Conservation (phyloP, 2,797 vertebrate genomes). For the Philypnodon macrostomus region DNA sequence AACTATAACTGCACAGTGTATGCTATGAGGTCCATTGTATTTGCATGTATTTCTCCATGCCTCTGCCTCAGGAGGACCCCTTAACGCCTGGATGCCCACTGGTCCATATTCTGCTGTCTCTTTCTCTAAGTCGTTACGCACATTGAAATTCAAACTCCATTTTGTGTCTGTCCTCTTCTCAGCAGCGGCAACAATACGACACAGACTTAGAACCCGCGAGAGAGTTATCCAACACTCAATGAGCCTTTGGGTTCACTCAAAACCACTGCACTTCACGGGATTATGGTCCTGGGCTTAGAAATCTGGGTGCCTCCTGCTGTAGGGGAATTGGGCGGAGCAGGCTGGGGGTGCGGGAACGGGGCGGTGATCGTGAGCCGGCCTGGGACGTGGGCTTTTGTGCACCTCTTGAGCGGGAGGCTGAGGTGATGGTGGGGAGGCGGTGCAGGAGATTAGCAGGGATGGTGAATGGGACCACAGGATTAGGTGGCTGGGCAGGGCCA, state of each 20-base stretch:
- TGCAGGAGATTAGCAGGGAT: conserved; percentile 92
- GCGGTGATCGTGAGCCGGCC: conserved; percentile 55
- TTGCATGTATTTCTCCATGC: conserved; percentile 42
- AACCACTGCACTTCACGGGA: conserved; percentile 61
- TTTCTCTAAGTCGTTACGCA: conserved; percentile 58
- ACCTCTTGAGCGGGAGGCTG: conserved; percentile 72
- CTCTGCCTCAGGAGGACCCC: conserved; percentile 32
- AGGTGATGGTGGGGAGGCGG: conserved; percentile 57
- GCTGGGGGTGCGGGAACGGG: conserved; percentile 63
- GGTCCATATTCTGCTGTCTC: conserved; percentile 68
- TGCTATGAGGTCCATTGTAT: conserved; percentile 24
- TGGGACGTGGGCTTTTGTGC: conserved; percentile 73
- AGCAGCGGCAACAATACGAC: conserved; percentile 64
- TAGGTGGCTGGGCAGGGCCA: conserved; percentile 79
- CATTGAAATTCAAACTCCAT: conserved; percentile 76
- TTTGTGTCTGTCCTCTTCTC: conserved; percentile 67
- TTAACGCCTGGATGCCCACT: conserved; percentile 62
- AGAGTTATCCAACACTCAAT: conserved; percentile 74
- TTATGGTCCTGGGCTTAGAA: conserved; percentile 64
- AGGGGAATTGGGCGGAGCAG: conserved; percentile 65
- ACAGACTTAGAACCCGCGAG: conserved; percentile 57
- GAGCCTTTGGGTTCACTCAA: conserved; percentile 64
- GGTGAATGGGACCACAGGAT: conserved; percentile 94
- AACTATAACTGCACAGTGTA: conserved; percentile 3
- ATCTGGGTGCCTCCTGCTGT: conserved; percentile 65